Percentiles rank a stretch among this genome's conserved stretches.
phyloP scores from a whole-genome alignment of 2,113 vertebrate species.

The Boleophthalmus pectinirostris region DNA sequence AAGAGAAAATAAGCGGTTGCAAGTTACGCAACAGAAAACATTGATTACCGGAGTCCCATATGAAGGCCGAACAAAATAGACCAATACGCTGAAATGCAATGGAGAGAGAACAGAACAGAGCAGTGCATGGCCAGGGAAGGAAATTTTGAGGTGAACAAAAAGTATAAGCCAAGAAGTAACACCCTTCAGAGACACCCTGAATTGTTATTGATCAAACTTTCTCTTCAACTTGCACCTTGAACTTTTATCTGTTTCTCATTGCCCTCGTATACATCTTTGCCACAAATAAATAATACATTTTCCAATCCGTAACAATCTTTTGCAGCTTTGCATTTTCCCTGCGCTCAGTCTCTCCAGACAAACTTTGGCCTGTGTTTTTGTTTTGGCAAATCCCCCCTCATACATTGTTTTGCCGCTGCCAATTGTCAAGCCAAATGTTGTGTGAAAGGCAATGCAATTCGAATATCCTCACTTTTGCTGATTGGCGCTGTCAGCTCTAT shows the following conservation, averaged over 20 bases:
- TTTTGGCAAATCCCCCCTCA: conserved; percentile 10
- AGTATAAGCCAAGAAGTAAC: conserved; percentile 34
- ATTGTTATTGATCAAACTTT: conserved; percentile 69
- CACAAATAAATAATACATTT: conserved; percentile 14
- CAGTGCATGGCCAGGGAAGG: conserved; percentile 8
- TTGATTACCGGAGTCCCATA: conserved; percentile 18
- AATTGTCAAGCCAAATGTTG: conserved; percentile 7
- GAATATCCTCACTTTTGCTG: conserved; percentile 10
- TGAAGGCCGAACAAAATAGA: conserved; percentile 28
- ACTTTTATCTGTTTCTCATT: conserved; percentile 13
- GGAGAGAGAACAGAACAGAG: conserved; percentile 28
- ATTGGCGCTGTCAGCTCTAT: conserved; percentile 9
- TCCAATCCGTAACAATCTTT: conserved; percentile 18
- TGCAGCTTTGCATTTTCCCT: conserved; percentile 24
- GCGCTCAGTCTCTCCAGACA: conserved; percentile 9
- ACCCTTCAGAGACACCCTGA: conserved; percentile 40
- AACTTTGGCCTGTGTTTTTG: conserved; percentile 1
- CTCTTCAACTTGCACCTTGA: conserved; percentile 21
- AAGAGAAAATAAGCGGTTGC: conserved; percentile 34
- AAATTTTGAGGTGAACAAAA: conserved; percentile 31
- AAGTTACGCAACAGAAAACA: conserved; percentile 28
- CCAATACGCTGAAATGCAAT: conserved; percentile 22
- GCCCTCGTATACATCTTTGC: conserved; percentile 12
- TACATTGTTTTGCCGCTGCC: conserved; percentile 4
- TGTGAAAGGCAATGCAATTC: conserved; percentile 7